Percentiles rank a stretch among this genome's conserved stretches.
phyloP scores from a whole-genome alignment of 2,888 invertebrate species.

The Crossocerus cetratus region DNA sequence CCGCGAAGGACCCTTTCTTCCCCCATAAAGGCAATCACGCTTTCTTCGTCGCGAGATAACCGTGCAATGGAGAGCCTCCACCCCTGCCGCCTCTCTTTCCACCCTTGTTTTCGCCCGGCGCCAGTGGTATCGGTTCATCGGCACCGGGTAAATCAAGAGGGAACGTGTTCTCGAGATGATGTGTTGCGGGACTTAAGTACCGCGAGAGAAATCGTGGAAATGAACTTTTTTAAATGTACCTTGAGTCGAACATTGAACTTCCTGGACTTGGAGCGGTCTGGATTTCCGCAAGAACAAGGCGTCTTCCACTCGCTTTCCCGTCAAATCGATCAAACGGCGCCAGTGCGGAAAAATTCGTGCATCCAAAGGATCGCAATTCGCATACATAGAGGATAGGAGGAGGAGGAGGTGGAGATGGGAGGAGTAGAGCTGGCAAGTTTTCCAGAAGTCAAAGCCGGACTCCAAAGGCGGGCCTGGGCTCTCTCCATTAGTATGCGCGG shows the following conservation, averaged over 20 bases:
- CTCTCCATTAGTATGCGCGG: conserved; percentile 74
- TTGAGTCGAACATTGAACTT: too few species aligned
- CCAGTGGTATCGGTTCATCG: neutral
- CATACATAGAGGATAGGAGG: neutral
- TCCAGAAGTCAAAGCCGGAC: neutral
- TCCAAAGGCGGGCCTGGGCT: conserved; percentile 50
- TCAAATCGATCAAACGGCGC: too few species aligned
- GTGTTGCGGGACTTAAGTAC: too few species aligned
- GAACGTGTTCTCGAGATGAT: too few species aligned
- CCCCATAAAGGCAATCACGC: conserved; percentile 77
- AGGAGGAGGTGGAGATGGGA: neutral
- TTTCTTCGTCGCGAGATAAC: conserved; percentile 76
- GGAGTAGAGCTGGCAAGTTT: neutral
- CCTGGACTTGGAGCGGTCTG: too few species aligned
- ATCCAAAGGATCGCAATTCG: neutral
- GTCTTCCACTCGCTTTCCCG: too few species aligned
- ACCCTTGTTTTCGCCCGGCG: neutral
- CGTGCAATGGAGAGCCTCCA: conserved; percentile 66
- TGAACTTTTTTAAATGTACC: too few species aligned
- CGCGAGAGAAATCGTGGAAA: too few species aligned
- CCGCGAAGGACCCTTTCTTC: conserved; percentile 77
- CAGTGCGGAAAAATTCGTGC: too few species aligned
- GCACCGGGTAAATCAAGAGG: too few species aligned
- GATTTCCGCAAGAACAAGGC: too few species aligned
- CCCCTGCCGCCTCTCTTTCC: neutral